These are phyloP conservation scores for Lota lota DNA, from an alignment of 2,113 vertebrate species.

Conservation along the genomic window DNA sequence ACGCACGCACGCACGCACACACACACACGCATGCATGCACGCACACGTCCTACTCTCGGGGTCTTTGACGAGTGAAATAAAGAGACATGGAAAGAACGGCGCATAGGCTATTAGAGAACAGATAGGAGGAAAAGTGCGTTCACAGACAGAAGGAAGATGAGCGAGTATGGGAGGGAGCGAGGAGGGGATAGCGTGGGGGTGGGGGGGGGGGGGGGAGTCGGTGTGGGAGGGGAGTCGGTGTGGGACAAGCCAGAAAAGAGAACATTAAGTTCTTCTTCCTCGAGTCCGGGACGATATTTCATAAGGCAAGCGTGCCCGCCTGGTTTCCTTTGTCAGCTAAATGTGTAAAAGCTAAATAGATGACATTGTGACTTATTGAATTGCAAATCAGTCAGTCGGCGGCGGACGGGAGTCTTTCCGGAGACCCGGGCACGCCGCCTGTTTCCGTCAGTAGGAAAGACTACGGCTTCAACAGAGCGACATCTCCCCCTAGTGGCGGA, in stretches of 20 bases:
- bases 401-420: slow-evolving; percentile 57
- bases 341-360: slow-evolving; percentile 62
- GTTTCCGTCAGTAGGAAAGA: too few species aligned
- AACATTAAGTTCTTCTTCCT: slow-evolving; percentile 37
- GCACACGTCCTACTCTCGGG: too few species aligned
- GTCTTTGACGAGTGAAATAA: not conserved
- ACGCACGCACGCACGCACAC: not conserved
- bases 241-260: slow-evolving; percentile 19
- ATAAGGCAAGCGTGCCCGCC: slow-evolving; percentile 32
- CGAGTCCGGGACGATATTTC: slow-evolving; percentile 44
- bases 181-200: not conserved
- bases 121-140: too few species aligned
- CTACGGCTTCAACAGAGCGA: too few species aligned
- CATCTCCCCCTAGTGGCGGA: too few species aligned
- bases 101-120: not conserved
- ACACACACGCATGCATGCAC: not conserved
- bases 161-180: not conserved
- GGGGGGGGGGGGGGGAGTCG: not conserved
- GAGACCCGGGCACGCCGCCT: slow-evolving; percentile 19
- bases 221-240: not conserved
- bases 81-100: not conserved
- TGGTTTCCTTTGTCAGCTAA: slow-evolving; percentile 58
- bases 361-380: slow-evolving; percentile 70
- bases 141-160: not conserved
- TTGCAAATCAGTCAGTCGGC: slow-evolving; percentile 59